Base-by-base conservation (phyloP, 2,888 invertebrate species). In the Ornithoptera alexandrae region DNA sequence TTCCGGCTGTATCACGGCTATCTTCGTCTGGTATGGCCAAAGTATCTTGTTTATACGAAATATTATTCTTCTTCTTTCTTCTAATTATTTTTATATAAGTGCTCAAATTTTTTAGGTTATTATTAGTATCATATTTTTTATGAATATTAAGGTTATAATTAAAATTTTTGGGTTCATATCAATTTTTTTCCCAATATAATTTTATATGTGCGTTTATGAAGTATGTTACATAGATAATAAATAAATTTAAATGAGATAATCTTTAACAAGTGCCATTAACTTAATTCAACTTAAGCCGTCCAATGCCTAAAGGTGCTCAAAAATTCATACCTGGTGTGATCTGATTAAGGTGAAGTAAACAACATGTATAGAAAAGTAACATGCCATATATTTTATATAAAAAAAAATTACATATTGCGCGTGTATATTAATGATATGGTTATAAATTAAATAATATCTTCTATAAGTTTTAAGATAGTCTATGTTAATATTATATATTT, bases 381-480 rank as follows among this genome's bases (percentile, higher is more conserved):
- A 91, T 91, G 90, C 88, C 90, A 89, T 92, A 92, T 92, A 92
- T 90, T 91, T 89, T 84, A 85, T 87, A 87, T 39, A 39, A 30
- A 85, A 84, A 87, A 84, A 87, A 83, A 85, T 83, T 87, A 88
- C 85, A 86, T 83, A 83, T 78, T 83, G 82, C 84, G 82, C 84
- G 82, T 84, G 81, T 84, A 84, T 83, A 83, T 82, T 83, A 81
- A 82, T 83, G 81, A 79, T 80, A 82, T 72, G 70, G 72, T 62
- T 78, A 76, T 78, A 81, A 79, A 76, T 79, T 76, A 76, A 74
- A 76, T 68, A 20, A 57, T 57, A 57, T 57, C 20, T 57, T 57
- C 10, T 20, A 77, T 69, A 61, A 6, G 4, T 56, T 39, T 58
- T 58, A 18, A 58, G 12, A 42, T 24, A 56, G 50, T 22, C 50